A percentile compares a stretch with the other conserved stretches of the same genome.
These are phyloP conservation scores for Cynoglossus semilaevis DNA, from an alignment of 2,113 vertebrate species.

Conservation along the genomic window DNA sequence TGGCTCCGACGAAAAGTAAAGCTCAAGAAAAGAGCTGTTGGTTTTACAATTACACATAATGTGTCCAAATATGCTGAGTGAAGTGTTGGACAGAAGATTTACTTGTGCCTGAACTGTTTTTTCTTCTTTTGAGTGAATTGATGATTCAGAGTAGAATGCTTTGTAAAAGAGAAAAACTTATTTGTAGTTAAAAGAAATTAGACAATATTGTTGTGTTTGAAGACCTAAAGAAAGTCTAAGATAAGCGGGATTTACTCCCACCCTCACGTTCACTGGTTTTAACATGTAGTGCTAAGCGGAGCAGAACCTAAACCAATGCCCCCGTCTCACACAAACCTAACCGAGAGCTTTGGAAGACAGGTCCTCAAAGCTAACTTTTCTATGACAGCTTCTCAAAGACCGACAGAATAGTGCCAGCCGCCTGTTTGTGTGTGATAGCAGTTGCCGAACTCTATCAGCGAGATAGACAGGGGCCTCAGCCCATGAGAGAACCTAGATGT, in stretches of 20 bases:
- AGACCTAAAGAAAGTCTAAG: too few species aligned
- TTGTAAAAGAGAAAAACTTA: too few species aligned
- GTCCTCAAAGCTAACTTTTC: conserved; percentile 48
- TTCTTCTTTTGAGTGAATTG: not conserved
- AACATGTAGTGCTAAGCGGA: conserved; percentile 11
- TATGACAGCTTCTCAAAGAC: conserved; percentile 23
- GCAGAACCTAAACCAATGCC: not conserved
- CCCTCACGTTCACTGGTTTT: too few species aligned
- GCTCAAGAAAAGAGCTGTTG: not conserved
- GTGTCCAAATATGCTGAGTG: conserved; percentile 9
- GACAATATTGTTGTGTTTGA: too few species aligned
- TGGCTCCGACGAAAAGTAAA: conserved; percentile 15
- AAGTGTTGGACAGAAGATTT: conserved; percentile 10
- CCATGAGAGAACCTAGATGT: conserved; percentile 34
- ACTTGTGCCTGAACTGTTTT: not conserved
- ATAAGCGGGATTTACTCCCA: too few species aligned
- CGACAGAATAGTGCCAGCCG: conserved; percentile 15
- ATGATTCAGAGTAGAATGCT: too few species aligned
- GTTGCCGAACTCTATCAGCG: conserved; percentile 39
- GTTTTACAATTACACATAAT: conserved; percentile 8
- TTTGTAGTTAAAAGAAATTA: too few species aligned
- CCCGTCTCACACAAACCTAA: conserved; percentile 18
- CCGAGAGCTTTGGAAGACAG: conserved; percentile 16
- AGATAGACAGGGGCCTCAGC: conserved; percentile 10
- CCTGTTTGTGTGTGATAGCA: conserved; percentile 38